These are phyloP conservation scores for Drosophila kepulauana DNA, from an alignment of 1,140 invertebrate genomes.

Conservation along the genomic window DNA sequence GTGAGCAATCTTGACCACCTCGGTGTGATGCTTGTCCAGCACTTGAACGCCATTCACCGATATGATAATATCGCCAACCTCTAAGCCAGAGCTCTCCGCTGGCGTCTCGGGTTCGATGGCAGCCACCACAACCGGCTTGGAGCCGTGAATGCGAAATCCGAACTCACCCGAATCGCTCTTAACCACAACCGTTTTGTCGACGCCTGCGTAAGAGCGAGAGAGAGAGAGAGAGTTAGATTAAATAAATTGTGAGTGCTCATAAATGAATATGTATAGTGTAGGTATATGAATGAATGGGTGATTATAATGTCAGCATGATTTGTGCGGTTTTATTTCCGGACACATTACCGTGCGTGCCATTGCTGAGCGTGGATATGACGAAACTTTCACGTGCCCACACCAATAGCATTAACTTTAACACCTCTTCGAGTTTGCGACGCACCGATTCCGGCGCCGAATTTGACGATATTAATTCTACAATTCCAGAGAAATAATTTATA, in stretches of 20 bases:
- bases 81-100: conserved; percentile 94
- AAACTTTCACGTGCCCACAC: conserved; percentile 92
- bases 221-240: conserved; percentile 2
- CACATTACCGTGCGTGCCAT: conserved; percentile 86
- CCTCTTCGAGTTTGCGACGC: conserved; percentile 90
- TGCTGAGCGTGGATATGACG: conserved; percentile 87
- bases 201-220: conserved; percentile 87
- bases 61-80: conserved; percentile 97
- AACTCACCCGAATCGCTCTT: conserved; percentile 94
- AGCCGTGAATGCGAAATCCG: conserved; percentile 97
- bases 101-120: conserved; percentile 96
- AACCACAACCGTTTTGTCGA: conserved; percentile 94
- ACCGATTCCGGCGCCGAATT: conserved; percentile 86
- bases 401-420: conserved; percentile 91
- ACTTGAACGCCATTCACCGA: conserved; percentile 96
- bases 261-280: background rate
- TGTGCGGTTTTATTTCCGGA: conserved; percentile 76
- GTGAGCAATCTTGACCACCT: conserved; percentile 97
- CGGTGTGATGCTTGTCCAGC: conserved; percentile 95
- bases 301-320: conserved; percentile 50
- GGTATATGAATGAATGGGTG: conserved; percentile 10
- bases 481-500: conserved; percentile 4
- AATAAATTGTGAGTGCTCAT: background rate
- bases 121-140: conserved; percentile 97
- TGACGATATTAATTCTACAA: conserved; percentile 76